Evolutionary conservation across 2,113 vertebrate genomes (phyloP), one percentile per base, ranked within the genome.

Genomic region (Cyphomyrus plagiostoma): DNA sequence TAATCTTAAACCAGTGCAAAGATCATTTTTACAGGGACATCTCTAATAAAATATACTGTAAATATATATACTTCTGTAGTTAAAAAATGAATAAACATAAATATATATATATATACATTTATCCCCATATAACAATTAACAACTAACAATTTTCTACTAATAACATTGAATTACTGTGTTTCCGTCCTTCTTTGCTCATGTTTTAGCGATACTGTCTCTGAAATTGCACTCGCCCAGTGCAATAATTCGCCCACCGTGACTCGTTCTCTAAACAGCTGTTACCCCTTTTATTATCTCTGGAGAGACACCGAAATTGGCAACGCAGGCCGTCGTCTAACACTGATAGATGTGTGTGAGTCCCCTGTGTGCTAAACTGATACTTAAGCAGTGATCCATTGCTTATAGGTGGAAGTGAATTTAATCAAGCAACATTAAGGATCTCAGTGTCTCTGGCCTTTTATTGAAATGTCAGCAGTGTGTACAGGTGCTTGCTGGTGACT

Each of bases 341-440:
- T 80, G 30, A 80, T 80, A 80, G 74, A 80, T 80, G n/a, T 10
- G 10, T 13, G 62, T 10, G 10, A 30, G 26, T 70, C n/a, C n/a
- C 26, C 3, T 70, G 62, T 30, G 74, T 4, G 5, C 74, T 42
- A 42, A 42, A 42, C 13, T 80, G 35, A 80, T 80, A 80, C 74
- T 80, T 80, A 80, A 80, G 74, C 74, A 80, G 35, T 80, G 74
- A 80, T 80, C 35, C 35, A 80, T 80, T 8, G 74, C 74, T 80
- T 80, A 80, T 17, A 80, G 74, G 74, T 80, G 35, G 74, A 42
- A 80, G 74, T 42, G 15, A 80, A 80, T 80, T 80, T 80, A 80
- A 80, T 80, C 74, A 80, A 42, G 30, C 30, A 80, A 80, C 35
- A 42, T 80, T 80, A 80, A 42, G 74, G 35, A 42, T 70, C 62